A percentile compares a stretch with the other conserved stretches of the same genome.
These are phyloP conservation scores for Eupithecia exiguata DNA, from an alignment of 2,888 invertebrate genomes.

Conservation along the genomic window DNA sequence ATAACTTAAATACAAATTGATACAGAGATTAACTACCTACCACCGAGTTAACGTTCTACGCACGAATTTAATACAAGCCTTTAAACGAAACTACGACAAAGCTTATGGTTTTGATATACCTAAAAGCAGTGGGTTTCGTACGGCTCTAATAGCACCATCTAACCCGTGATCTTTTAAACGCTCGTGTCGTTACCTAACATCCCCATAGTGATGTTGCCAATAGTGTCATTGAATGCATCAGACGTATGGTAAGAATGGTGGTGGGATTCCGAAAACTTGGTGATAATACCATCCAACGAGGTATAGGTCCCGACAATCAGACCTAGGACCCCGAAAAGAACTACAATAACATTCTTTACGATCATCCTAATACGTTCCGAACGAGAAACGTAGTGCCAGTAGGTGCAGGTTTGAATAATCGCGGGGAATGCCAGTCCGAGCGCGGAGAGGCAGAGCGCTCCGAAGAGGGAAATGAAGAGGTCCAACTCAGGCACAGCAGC, in stretches of 20 bases:
- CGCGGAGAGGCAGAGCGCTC: slow-evolving; percentile 95
- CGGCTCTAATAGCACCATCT: slow-evolving; percentile 22
- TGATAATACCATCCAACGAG: slow-evolving; percentile 85
- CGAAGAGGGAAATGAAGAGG: slow-evolving; percentile 91
- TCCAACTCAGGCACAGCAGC: slow-evolving; percentile 93
- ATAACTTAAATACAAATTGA: slow-evolving; percentile 37
- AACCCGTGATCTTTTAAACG: slow-evolving; percentile 5
- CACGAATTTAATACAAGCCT: neutral
- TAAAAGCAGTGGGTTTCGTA: slow-evolving; percentile 11
- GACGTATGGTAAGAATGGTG: neutral
- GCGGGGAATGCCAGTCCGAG: slow-evolving; percentile 96
- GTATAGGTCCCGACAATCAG: slow-evolving; percentile 88
- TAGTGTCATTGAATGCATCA: neutral
- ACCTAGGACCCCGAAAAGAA: slow-evolving; percentile 87
- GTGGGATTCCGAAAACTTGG: slow-evolving; percentile 71
- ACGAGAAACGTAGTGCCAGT: slow-evolving; percentile 87
- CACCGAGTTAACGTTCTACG: neutral
- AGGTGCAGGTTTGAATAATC: slow-evolving; percentile 91
- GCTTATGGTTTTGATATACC: neutral
- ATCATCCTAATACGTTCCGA: slow-evolving; percentile 83
- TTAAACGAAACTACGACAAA: neutral
- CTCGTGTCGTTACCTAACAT: neutral
- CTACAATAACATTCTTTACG: slow-evolving; percentile 85
- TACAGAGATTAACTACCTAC: neutral
- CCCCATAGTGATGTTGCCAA: slow-evolving; percentile 5